These are phyloP conservation scores for Patella caerulea DNA, from an alignment of 2,888 invertebrate species.

Conservation along the genomic window DNA sequence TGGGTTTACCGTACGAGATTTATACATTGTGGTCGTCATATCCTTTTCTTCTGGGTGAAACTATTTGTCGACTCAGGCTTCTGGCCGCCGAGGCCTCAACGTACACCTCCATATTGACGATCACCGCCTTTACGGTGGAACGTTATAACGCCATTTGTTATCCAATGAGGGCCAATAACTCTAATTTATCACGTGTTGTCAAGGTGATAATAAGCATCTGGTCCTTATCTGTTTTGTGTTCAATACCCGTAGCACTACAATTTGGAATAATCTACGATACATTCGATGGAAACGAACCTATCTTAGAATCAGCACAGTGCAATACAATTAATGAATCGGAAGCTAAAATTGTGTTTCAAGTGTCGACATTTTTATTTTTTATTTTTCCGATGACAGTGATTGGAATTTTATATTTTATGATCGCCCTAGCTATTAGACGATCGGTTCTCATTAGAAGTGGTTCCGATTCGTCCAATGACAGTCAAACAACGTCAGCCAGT, in stretches of 20 bases:
- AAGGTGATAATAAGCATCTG: conserved; percentile 86
- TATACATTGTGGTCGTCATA: conserved; percentile 73
- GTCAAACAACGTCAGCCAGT: conserved; percentile 19
- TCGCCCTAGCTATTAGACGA: conserved; percentile 66
- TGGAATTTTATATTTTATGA: conserved; percentile 79
- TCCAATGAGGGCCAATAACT: conserved; percentile 84
- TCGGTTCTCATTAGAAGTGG: conserved; percentile 49
- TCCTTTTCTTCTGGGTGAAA: conserved; percentile 79
- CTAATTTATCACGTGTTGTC: conserved; percentile 86
- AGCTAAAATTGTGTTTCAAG: conserved; percentile 27
- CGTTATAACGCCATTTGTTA: conserved; percentile 89
- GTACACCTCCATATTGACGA: conserved; percentile 80
- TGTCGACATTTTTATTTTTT: conserved; percentile 86
- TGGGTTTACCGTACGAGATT: conserved; percentile 87
- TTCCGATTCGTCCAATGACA: conserved; percentile 43
- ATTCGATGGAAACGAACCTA: conserved; percentile 60
- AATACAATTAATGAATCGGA: conserved; percentile 60
- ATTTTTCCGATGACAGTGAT: conserved; percentile 90
- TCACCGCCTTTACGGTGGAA: conserved; percentile 90
- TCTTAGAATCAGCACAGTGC: conserved; percentile 77
- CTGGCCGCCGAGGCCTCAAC: conserved; percentile 85
- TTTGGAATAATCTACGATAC: conserved; percentile 78
- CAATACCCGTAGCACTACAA: conserved; percentile 80
- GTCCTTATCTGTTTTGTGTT: conserved; percentile 80
- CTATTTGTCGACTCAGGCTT: conserved; percentile 83